These are phyloP conservation scores for Equus quagga DNA, from an alignment of 2,113 vertebrate genomes.

Conservation along the genomic window DNA sequence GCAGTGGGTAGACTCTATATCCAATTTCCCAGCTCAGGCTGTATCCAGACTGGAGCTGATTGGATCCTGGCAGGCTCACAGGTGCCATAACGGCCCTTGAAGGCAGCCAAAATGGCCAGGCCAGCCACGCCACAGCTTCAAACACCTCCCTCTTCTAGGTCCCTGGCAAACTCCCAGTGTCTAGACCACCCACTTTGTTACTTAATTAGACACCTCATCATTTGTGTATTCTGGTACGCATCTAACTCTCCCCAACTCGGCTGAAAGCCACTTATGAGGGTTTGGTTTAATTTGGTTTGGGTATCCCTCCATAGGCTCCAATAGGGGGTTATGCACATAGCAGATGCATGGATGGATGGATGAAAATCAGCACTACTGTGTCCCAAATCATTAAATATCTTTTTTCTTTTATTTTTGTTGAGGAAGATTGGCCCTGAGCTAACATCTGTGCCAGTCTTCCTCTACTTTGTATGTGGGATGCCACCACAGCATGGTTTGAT, in stretches of 20 bases:
- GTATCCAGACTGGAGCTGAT: not conserved
- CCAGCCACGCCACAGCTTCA: not conserved
- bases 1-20: not conserved
- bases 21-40: constrained; percentile 29
- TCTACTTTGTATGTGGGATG: too few species aligned
- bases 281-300: not conserved
- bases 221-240: not conserved
- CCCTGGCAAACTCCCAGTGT: not conserved
- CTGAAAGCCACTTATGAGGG: not conserved
- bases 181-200: not conserved
- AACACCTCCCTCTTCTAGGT: not conserved
- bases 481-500: too few species aligned
- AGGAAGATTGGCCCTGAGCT: too few species aligned
- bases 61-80: not conserved
- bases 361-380: not conserved
- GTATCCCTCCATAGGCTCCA: not conserved
- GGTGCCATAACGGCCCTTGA: not conserved
- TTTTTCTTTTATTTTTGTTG: not conserved
- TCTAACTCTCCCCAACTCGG: not conserved
- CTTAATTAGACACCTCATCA: not conserved
- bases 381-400: not conserved
- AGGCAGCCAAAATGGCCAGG: not conserved
- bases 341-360: not conserved
- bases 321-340: not conserved
- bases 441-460: too few species aligned